Percentiles rank a stretch among this genome's conserved stretches.
phyloP scores from a whole-genome alignment of 1,140 invertebrate species.

The Hormaphis cornu region DNA sequence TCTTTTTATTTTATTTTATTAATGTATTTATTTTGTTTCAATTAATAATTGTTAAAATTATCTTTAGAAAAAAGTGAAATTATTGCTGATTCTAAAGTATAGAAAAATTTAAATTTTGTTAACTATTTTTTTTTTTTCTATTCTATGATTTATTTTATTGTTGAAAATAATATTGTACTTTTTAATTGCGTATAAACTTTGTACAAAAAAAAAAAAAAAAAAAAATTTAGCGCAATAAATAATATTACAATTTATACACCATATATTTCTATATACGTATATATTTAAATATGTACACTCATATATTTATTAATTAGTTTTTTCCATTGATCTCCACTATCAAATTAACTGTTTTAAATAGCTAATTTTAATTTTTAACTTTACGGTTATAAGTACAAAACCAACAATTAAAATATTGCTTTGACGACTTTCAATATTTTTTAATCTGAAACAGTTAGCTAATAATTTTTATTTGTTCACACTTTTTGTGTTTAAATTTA shows the following conservation, averaged over 20 bases:
- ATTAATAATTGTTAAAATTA: slow-evolving; percentile 26
- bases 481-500: no score
- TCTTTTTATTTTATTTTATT: slow-evolving; percentile 6
- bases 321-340: slow-evolving; percentile 6
- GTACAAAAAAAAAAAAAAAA: slow-evolving; percentile 27
- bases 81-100: slow-evolving; percentile 6
- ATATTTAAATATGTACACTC: neutral
- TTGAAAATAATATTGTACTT: slow-evolving; percentile 30
- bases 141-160: slow-evolving; percentile 32
- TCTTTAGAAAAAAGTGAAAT: slow-evolving; percentile 6
- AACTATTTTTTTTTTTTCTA: slow-evolving; percentile 27
- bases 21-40: slow-evolving; percentile 22
- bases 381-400: no score
- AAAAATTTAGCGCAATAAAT: slow-evolving; percentile 33
- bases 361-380: slow-evolving; percentile 10
- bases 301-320: slow-evolving; percentile 15
- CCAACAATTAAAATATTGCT: no score
- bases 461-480: no score
- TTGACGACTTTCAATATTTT: no score
- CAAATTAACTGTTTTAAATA: slow-evolving; percentile 1
- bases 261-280: neutral
- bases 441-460: no score
- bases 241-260: slow-evolving; percentile 18
- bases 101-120: slow-evolving; percentile 29
- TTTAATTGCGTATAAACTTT: slow-evolving; percentile 31